phyloP scores from a whole-genome alignment of 2,113 vertebrate species.

The Apodemus sylvaticus region DNA sequence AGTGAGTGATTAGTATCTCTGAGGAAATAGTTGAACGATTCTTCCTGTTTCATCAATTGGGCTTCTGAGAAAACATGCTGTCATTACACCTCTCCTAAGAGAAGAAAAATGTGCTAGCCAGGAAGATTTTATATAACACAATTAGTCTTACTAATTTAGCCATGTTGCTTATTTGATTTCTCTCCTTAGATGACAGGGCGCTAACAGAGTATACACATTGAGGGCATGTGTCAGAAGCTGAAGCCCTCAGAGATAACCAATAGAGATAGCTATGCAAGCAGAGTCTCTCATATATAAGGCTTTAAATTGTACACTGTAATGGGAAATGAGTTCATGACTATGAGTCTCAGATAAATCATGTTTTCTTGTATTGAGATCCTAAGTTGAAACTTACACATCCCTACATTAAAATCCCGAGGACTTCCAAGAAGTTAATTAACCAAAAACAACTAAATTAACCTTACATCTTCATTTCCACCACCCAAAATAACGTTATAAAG shows the following conservation, averaged over 20 bases:
- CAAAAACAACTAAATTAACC: neutral
- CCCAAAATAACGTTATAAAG: neutral
- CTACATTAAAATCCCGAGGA: neutral
- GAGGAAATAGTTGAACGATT: neutral
- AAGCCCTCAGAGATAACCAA: conserved; percentile 21
- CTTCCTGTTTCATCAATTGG: neutral
- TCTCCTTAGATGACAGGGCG: conserved; percentile 50
- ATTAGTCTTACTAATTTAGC: conserved; percentile 57
- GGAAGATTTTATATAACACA: conserved; percentile 49
- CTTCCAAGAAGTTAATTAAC: neutral
- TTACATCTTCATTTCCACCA: neutral
- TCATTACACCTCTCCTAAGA: conserved; percentile 40
- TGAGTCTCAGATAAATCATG: neutral
- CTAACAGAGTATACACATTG: conserved; percentile 44
- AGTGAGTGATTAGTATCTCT: neutral
- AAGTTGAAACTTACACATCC: neutral
- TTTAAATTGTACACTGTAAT: neutral
- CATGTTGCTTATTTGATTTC: conserved; percentile 60
- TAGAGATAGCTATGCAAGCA: conserved; percentile 22
- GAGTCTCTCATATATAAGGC: neutral
- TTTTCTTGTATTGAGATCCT: neutral
- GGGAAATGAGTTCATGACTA: neutral
- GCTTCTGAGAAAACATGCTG: conserved; percentile 26
- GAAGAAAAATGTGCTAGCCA: neutral
- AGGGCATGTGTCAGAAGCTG: conserved; percentile 43